phyloP scores from a whole-genome alignment of 1,140 invertebrate species.

The Trichogramma pretiosum region DNA sequence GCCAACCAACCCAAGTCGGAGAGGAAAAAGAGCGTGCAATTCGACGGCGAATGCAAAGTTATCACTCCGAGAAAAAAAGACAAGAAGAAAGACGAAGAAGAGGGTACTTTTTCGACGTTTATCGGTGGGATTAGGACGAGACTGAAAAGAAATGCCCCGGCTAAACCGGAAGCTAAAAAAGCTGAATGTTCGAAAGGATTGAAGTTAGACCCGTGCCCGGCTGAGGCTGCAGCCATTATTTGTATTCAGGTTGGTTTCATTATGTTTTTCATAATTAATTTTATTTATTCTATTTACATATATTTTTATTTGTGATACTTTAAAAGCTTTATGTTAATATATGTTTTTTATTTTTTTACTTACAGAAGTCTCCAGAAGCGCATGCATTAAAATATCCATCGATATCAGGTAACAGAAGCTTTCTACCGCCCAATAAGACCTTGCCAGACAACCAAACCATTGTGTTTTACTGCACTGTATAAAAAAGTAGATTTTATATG shows the following conservation, averaged over 20 bases:
- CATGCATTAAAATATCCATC: slow-evolving; percentile 22
- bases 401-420: slow-evolving; percentile 40
- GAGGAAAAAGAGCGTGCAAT: slow-evolving; percentile 34
- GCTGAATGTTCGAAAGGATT: slow-evolving; percentile 2
- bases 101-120: slow-evolving; percentile 13
- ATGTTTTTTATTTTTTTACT: slow-evolving; percentile 21
- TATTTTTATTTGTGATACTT: not conserved
- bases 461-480: slow-evolving; percentile 43
- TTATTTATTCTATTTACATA: not conserved
- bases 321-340: too few species aligned
- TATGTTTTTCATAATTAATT: not conserved
- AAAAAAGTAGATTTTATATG: slow-evolving; percentile 19
- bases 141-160: slow-evolving; percentile 20
- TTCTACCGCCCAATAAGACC: slow-evolving; percentile 32
- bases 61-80: slow-evolving; percentile 14
- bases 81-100: not conserved
- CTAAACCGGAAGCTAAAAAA: slow-evolving; percentile 16
- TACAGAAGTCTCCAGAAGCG: slow-evolving; percentile 28
- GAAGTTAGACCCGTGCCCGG: slow-evolving; percentile 4
- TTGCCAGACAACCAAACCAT: slow-evolving; percentile 31
- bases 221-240: slow-evolving; percentile 4
- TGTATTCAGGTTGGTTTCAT: slow-evolving; percentile 10
- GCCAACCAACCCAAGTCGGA: slow-evolving; percentile 18
- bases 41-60: slow-evolving; percentile 29
- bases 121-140: slow-evolving; percentile 15